Evolutionary conservation across 2,888 invertebrate species (phyloP).

Genomic region (Coelogynopora nodosa): DNA sequence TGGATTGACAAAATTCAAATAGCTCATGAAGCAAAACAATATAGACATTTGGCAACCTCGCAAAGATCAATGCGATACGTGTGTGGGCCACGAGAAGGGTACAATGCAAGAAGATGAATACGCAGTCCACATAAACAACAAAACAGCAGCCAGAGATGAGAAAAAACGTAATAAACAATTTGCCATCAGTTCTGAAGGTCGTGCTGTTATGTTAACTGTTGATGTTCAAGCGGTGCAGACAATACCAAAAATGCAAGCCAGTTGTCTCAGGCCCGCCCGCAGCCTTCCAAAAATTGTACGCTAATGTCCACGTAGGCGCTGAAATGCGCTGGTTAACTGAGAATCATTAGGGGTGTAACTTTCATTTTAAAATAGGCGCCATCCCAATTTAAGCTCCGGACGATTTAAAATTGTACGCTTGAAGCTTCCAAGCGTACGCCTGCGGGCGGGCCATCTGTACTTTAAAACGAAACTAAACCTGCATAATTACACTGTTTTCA

Average conservation of each 20-base stretch:
- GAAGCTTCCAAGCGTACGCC: too few relatives aligned
- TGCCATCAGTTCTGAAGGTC: background rate
- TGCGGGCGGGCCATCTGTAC: background rate
- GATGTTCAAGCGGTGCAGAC: constrained; percentile 16
- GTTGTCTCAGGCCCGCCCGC: too few relatives aligned
- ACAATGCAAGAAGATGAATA: background rate
- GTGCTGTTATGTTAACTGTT: background rate
- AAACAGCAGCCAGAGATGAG: background rate
- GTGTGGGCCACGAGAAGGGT: constrained; percentile 14
- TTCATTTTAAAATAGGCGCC: too few relatives aligned
- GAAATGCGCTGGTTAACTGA: too few relatives aligned
- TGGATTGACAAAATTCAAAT: constrained; percentile 1
- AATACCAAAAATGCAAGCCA: background rate
- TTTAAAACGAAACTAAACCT: constrained; percentile 6
- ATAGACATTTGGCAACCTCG: background rate
- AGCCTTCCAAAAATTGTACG: too few relatives aligned
- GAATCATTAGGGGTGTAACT: too few relatives aligned
- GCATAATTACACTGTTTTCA: constrained; percentile 14
- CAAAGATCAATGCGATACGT: constrained; percentile 18
- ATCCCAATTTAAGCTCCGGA: too few relatives aligned
- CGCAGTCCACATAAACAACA: background rate
- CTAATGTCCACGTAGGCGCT: too few relatives aligned
- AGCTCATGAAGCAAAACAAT: background rate
- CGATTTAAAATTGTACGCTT: too few relatives aligned
- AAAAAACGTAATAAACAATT: background rate